Conservation (phyloP, 2,797 vertebrate genomes). For the Setipinna tenuifilis region DNA sequence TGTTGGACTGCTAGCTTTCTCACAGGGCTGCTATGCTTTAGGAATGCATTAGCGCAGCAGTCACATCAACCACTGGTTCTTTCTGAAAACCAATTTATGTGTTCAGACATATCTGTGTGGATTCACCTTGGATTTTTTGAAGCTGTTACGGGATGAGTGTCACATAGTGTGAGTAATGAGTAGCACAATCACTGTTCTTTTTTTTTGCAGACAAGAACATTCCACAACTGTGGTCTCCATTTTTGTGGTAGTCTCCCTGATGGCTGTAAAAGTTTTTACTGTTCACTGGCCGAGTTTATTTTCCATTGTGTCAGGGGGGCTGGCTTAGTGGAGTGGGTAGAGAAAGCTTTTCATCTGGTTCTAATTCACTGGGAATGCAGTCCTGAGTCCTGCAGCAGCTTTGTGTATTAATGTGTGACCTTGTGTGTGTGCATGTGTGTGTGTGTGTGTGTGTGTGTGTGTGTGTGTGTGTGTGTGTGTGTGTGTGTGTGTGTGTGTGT, state of each 20-base stretch:
- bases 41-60: background rate
- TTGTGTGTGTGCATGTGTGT: slow-evolving; percentile 40
- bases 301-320: slow-evolving; percentile 73
- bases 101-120: background rate
- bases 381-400: slow-evolving; percentile 46
- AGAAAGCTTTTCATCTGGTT: slow-evolving; percentile 66
- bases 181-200: slow-evolving; percentile 29
- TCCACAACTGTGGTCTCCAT: slow-evolving; percentile 71
- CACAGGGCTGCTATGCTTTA: background rate
- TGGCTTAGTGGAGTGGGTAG: slow-evolving; percentile 55
- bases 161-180: background rate
- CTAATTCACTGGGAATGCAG: slow-evolving; percentile 64
- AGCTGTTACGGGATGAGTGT: background rate
- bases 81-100: background rate
- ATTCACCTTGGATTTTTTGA: background rate
- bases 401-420: slow-evolving; percentile 36
- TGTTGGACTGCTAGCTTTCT: background rate
- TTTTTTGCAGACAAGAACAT: slow-evolving; percentile 58
- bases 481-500: background rate
- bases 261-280: slow-evolving; percentile 68
- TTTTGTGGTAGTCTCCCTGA: slow-evolving; percentile 60
- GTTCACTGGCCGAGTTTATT: slow-evolving; percentile 62
- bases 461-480: slow-evolving; percentile 23
- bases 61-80: background rate
- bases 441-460: slow-evolving; percentile 40